Conservation (phyloP, 2,113 vertebrate genomes). For the Pollimyrus isidori region DNA sequence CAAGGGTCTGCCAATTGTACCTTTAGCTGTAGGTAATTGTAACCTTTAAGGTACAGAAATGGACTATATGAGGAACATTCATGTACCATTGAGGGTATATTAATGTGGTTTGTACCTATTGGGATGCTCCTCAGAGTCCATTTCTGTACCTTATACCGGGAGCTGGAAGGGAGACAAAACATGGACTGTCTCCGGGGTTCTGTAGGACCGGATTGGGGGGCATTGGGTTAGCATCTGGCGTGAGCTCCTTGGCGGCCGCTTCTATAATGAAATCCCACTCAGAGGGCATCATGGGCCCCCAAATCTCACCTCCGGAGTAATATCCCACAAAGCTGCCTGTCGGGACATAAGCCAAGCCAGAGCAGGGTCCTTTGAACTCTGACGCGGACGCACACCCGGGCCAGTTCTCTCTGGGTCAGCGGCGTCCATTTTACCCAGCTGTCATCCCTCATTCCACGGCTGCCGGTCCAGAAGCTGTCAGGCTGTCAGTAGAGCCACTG, state of each 20-base stretch:
- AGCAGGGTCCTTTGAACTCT: background rate
- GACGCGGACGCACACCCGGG: background rate
- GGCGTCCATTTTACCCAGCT: background rate
- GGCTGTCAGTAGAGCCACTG: background rate
- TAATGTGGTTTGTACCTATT: too few species aligned
- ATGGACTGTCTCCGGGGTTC: background rate
- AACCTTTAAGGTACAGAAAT: background rate
- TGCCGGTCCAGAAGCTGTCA: background rate
- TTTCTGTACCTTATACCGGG: background rate
- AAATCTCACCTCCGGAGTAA: background rate
- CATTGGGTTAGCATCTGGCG: background rate
- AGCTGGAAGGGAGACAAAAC: background rate
- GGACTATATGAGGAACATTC: background rate
- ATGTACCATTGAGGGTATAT: too few species aligned
- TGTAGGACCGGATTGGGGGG: background rate
- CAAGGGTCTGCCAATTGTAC: background rate
- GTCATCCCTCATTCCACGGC: background rate
- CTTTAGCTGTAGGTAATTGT: background rate
- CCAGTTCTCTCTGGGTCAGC: background rate
- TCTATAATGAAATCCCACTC: background rate
- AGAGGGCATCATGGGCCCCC: background rate
- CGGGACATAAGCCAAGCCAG: background rate
- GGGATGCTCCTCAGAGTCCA: too few species aligned
- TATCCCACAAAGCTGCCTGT: background rate
- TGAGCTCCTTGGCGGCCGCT: background rate